Evolutionary conservation across 2,797 vertebrate species (phyloP).

Genomic region (Capromys pilorides): DNA sequence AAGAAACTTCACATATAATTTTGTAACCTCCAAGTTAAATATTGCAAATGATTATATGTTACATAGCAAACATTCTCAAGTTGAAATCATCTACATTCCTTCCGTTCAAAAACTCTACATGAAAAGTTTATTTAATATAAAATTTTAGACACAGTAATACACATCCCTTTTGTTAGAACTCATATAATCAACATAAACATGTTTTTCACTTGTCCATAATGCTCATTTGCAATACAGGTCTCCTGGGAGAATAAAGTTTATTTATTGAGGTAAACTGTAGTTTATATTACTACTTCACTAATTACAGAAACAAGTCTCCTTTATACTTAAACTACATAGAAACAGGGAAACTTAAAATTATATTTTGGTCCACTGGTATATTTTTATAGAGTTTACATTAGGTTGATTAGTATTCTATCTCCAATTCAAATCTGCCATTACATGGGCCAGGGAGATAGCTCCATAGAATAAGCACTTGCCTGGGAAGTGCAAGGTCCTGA

Average conservation of each 20-base stretch:
- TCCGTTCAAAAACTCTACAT: not conserved
- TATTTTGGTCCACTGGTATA: not conserved
- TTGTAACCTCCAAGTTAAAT: not conserved
- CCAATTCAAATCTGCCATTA: not conserved
- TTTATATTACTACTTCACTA: not conserved
- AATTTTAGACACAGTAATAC: not conserved
- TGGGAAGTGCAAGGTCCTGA: no score
- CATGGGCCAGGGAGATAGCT: no score
- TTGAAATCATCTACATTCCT: not conserved
- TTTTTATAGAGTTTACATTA: not conserved
- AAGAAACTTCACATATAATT: not conserved
- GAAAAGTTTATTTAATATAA: not conserved
- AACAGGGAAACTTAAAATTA: conserved; percentile 8
- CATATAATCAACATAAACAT: not conserved
- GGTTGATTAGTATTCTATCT: not conserved
- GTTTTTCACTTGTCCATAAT: not conserved
- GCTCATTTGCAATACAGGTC: not conserved
- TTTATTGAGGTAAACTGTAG: not conserved
- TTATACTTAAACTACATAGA: conserved; percentile 37
- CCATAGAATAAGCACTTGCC: no score
- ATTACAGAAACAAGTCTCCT: not conserved
- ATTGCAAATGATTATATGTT: not conserved
- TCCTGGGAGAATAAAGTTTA: not conserved
- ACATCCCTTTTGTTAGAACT: not conserved
- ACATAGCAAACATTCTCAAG: not conserved